phyloP scores from a whole-genome alignment of 2,888 invertebrate species.

The Lycocerus yunnanus region DNA sequence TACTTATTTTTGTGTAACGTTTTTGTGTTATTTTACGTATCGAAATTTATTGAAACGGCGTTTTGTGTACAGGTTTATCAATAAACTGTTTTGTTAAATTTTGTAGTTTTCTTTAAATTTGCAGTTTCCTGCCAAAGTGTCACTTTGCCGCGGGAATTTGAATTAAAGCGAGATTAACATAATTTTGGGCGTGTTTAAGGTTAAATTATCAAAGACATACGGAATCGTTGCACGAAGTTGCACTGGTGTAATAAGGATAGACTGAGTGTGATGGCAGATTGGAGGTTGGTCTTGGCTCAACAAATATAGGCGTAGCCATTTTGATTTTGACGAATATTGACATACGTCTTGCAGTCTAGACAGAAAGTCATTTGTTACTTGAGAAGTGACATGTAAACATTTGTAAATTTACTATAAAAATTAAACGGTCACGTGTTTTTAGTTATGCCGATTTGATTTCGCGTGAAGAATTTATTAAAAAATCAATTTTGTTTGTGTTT shows the following conservation, averaged over 20 bases:
- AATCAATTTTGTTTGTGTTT: slow-evolving; percentile 1
- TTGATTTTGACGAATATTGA: slow-evolving; percentile 76
- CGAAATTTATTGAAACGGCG: slow-evolving; percentile 43
- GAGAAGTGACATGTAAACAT: slow-evolving; percentile 58
- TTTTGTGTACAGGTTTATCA: slow-evolving; percentile 39
- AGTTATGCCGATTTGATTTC: slow-evolving; percentile 27
- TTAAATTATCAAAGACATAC: slow-evolving; percentile 34
- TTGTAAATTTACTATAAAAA: slow-evolving; percentile 37
- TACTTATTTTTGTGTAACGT: slow-evolving; percentile 37
- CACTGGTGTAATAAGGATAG: neutral
- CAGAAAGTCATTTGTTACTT: slow-evolving; percentile 59
- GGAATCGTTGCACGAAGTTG: slow-evolving; percentile 5
- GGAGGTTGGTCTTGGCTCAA: slow-evolving; percentile 40
- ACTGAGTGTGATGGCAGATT: no score
- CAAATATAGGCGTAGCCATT: slow-evolving; percentile 68
- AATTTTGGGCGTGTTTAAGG: slow-evolving; percentile 50
- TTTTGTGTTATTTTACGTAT: slow-evolving; percentile 38
- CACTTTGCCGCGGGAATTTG: slow-evolving; percentile 25
- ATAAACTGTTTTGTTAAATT: slow-evolving; percentile 36
- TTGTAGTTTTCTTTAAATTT: neutral
- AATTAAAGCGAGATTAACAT: slow-evolving; percentile 31
- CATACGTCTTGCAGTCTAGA: slow-evolving; percentile 62
- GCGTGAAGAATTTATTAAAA: slow-evolving; percentile 5
- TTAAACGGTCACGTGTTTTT: slow-evolving; percentile 47
- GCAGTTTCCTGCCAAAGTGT: neutral